Evolutionary conservation across 1,140 invertebrate genomes (phyloP), one percentile per base, ranked within the genome.

Genomic region (Megalopta genalis): DNA sequence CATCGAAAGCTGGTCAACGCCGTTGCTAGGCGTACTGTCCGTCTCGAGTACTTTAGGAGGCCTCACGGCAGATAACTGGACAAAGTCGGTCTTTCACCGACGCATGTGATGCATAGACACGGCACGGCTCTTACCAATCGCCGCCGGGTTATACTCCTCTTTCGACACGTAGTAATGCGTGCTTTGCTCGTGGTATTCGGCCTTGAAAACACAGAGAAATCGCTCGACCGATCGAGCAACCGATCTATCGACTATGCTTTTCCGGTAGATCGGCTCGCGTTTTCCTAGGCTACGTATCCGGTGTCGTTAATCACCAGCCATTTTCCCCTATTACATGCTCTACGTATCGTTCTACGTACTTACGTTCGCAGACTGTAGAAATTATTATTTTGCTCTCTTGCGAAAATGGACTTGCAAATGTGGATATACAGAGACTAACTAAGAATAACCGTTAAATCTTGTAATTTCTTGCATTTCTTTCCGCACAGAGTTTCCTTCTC

Each of bases 1-100:
- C 64, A 7, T 76, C 46, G 78, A 79, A 57, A 57, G 52, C 39
- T 64, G 37, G 74, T 7, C 64, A 77, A 81, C 80, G 69, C 66
- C 49, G 90, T 90, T 90, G 89, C 89, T 89, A 90, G 87, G 90
- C 90, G 88, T 90, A 77, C 84, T 87, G 68, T 46, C 42, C 42
- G 42, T 46, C 42, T 46, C 64, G 65, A 23, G 49, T 69, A 77
- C 78, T 77, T 71, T 79, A 75, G 69, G 77, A 46, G 42, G 67
- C 62, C 63, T 70, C 72, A 77, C 60, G 9, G 59, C 37, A 86
- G 85, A 87, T 87, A 87, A 86, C 67, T 71, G 57, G 73, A 80
- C 70, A 67, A 52, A 75, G 80, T 80, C 62, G 74, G 74, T 74
- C 67, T 82, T 84, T 75, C 77, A 49, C 25, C 72, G 74, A 80